Percentiles rank a stretch among this genome's conserved stretches.
These are phyloP conservation scores for Seira ritae DNA, from an alignment of 2,888 invertebrate genomes.

Conservation along the genomic window DNA sequence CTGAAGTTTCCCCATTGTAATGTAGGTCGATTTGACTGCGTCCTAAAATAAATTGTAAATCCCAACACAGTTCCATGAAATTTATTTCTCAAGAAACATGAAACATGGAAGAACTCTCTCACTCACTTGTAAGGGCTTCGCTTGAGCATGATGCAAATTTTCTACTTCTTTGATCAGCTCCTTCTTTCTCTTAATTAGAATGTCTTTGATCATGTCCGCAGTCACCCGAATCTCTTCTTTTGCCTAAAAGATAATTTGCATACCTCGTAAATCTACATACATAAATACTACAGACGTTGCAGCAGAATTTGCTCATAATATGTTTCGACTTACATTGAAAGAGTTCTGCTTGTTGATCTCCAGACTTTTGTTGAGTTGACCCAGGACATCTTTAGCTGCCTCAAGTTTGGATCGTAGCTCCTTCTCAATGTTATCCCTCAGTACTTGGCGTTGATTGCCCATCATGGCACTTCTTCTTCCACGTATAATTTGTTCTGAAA, in stretches of 20 bases:
- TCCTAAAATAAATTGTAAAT: constrained; percentile 60
- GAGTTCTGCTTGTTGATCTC: constrained; percentile 44
- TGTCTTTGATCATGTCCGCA: constrained; percentile 56
- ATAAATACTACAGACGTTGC: too few relatives aligned
- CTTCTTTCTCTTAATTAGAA: constrained; percentile 55
- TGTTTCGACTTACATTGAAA: constrained; percentile 21
- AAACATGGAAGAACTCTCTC: too few relatives aligned
- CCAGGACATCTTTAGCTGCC: constrained; percentile 41
- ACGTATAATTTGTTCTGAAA: too few relatives aligned
- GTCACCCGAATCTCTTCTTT: constrained; percentile 62
- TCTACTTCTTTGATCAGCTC: constrained; percentile 67
- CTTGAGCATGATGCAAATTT: constrained; percentile 53
- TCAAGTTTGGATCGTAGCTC: constrained; percentile 63
- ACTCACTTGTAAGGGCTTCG: constrained; percentile 52
- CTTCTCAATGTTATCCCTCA: constrained; percentile 64
- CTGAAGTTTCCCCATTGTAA: constrained; percentile 67
- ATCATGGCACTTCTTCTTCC: constrained; percentile 47
- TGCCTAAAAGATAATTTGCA: constrained; percentile 56
- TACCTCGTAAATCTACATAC: not conserved
- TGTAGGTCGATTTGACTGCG: constrained; percentile 62
- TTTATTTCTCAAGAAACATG: too few relatives aligned
- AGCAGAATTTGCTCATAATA: not conserved
- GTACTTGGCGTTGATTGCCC: constrained; percentile 66
- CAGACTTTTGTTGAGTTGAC: constrained; percentile 41
- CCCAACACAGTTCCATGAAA: too few relatives aligned